Conservation (phyloP, 2,888 invertebrate species). For the Nycteola revayana region DNA sequence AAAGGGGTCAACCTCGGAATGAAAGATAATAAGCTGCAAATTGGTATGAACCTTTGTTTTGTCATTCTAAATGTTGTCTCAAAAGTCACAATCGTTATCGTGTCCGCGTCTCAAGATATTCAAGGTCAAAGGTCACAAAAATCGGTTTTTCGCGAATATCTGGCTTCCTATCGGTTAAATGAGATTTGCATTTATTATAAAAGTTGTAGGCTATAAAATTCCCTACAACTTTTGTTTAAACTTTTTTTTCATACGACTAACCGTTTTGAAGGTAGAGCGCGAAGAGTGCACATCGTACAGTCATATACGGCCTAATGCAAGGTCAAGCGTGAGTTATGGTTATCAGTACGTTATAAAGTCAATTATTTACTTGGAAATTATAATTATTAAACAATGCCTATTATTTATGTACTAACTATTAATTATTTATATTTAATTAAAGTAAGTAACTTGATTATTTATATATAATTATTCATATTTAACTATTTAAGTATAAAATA, state of each 20-base stretch:
- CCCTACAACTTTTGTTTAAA: conserved; percentile 20
- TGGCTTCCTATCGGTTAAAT: conserved; percentile 16
- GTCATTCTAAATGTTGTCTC: conserved; percentile 12
- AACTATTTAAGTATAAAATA: conserved; percentile 19
- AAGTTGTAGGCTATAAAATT: conserved; percentile 15
- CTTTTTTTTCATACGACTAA: conserved; percentile 25
- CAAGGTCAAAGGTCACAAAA: conserved; percentile 12
- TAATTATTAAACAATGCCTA: conserved; percentile 13
- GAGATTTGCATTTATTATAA: conserved; percentile 8
- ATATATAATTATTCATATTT: conserved; percentile 18
- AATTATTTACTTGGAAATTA: conserved; percentile 13
- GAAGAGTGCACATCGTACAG: conserved; percentile 9
- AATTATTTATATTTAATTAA: conserved; percentile 17
- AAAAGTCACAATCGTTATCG: conserved; percentile 11
- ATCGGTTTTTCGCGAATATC: conserved; percentile 6
- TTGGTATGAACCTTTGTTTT: conserved; percentile 12
- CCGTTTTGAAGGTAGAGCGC: conserved; percentile 16
- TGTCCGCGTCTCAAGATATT: conserved; percentile 14
- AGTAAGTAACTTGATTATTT: conserved; percentile 12
- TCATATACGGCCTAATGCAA: conserved; percentile 29
- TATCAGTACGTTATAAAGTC: conserved; percentile 25
- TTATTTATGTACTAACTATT: conserved; percentile 22
- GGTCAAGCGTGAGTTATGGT: conserved; percentile 29
- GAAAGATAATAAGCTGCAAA: conserved; percentile 13
- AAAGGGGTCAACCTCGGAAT: not conserved